phyloP scores from a whole-genome alignment of 2,888 invertebrate species.

The Sinohyriopsis cumingii region DNA sequence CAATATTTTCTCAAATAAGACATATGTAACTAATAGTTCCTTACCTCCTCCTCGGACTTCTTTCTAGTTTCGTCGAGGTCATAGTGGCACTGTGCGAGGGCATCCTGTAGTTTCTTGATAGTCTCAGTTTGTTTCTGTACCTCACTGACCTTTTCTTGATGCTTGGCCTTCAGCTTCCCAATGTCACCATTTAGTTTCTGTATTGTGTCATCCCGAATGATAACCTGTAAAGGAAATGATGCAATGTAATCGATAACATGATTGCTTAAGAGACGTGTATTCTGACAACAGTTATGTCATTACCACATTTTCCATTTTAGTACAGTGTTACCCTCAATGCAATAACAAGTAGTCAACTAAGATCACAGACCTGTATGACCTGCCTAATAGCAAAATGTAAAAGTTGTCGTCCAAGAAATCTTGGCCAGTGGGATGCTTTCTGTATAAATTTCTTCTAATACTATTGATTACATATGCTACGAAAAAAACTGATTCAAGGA shows the following conservation, averaged over 20 bases:
- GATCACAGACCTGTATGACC: too few species aligned
- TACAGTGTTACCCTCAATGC: too few species aligned
- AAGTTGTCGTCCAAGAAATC: too few species aligned
- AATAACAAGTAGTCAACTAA: too few species aligned
- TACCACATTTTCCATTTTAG: too few species aligned
- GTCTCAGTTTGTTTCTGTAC: constrained; percentile 63
- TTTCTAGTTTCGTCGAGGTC: constrained; percentile 63
- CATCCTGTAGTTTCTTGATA: constrained; percentile 66
- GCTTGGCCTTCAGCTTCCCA: constrained; percentile 59
- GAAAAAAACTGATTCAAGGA: too few species aligned
- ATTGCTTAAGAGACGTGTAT: not conserved
- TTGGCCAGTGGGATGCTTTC: too few species aligned
- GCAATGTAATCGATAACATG: constrained; percentile 1
- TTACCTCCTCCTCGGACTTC: constrained; percentile 64
- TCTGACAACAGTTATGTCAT: too few species aligned
- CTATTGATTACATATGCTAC: too few species aligned
- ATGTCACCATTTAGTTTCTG: constrained; percentile 64
- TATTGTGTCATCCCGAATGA: constrained; percentile 66
- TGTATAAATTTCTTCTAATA: too few species aligned
- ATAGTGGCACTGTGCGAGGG: constrained; percentile 63
- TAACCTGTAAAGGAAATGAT: constrained; percentile 43
- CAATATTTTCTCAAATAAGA: too few species aligned
- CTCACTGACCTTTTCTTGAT: constrained; percentile 65
- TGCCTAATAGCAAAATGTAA: too few species aligned
- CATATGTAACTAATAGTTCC: constrained; percentile 11